A percentile compares a stretch with the other conserved stretches of the same genome.
These are phyloP conservation scores for Dorcus parallelipipedus DNA, from an alignment of 2,888 invertebrate genomes.

Conservation along the genomic window DNA sequence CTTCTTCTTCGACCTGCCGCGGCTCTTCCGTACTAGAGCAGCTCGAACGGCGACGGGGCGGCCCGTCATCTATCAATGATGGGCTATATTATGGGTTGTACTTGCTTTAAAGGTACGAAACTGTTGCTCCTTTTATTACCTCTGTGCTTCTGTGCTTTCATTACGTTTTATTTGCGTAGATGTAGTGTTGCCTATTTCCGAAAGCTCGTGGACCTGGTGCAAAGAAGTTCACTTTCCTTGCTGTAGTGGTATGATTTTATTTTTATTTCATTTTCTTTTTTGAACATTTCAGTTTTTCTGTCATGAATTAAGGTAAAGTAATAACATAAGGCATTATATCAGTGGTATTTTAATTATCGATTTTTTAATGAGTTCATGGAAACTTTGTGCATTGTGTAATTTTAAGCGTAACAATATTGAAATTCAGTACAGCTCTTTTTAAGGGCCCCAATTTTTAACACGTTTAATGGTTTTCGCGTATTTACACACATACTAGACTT, in stretches of 20 bases:
- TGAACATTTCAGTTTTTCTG: too few relatives aligned
- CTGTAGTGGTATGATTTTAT: slow-evolving; percentile 13
- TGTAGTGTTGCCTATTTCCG: slow-evolving; percentile 13
- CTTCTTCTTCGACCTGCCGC: background rate
- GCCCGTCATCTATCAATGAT: slow-evolving; percentile 62
- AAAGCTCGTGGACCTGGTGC: slow-evolving; percentile 13
- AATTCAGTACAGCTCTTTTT: too few relatives aligned
- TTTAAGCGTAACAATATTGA: too few relatives aligned
- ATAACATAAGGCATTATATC: too few relatives aligned
- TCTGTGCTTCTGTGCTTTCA: background rate
- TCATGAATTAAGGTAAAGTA: too few relatives aligned
- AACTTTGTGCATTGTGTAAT: too few relatives aligned
- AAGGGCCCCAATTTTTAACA: too few relatives aligned
- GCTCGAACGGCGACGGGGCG: slow-evolving; percentile 30
- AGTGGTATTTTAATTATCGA: too few relatives aligned
- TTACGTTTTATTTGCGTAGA: slow-evolving; percentile 10
- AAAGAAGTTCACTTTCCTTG: slow-evolving; percentile 14
- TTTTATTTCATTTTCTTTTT: background rate
- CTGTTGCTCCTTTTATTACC: too few relatives aligned
- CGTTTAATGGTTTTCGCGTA: too few relatives aligned
- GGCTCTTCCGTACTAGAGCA: slow-evolving; percentile 11
- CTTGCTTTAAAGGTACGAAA: slow-evolving; percentile 79
- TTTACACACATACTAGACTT: too few relatives aligned
- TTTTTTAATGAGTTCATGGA: too few relatives aligned
- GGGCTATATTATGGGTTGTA: slow-evolving; percentile 93